A percentile compares a stretch with the other conserved stretches of the same genome.
phyloP scores from a whole-genome alignment of 2,888 invertebrate genomes.

The Drosophila anomalata region DNA sequence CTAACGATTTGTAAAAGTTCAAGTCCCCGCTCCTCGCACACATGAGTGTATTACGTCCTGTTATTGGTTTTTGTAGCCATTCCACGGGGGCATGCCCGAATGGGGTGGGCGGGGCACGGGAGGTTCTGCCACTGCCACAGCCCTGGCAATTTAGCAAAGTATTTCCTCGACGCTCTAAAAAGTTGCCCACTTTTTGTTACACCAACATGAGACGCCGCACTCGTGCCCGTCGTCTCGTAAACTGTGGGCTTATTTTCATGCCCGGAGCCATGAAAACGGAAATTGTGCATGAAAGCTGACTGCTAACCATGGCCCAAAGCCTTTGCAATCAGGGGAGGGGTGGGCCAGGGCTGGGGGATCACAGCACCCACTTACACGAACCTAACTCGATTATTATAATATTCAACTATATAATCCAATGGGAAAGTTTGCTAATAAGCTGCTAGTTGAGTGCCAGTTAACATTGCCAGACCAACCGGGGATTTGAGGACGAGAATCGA shows the following conservation, averaged over 20 bases:
- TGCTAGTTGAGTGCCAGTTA: conserved; percentile 68
- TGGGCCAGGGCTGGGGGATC: conserved; percentile 11
- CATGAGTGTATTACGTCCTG: conserved; percentile 46
- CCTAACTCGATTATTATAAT: conserved; percentile 77
- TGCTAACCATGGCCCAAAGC: conserved; percentile 2
- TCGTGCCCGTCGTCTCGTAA: conserved; percentile 44
- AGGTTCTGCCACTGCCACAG: conserved; percentile 23
- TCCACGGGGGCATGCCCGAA: conserved; percentile 32
- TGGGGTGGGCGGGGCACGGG: conserved; percentile 1
- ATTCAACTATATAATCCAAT: conserved; percentile 76
- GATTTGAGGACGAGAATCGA: conserved; percentile 27
- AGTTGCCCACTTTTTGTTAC: conserved; percentile 72
- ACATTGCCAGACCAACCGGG: conserved; percentile 29
- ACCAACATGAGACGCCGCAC: conserved; percentile 41
- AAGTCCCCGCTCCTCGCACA: conserved; percentile 38
- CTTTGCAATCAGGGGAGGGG: background rate
- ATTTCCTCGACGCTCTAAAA: conserved; percentile 72
- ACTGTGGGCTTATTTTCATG: conserved; percentile 71
- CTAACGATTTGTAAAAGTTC: conserved; percentile 78
- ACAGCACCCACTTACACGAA: conserved; percentile 48
- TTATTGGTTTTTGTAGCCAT: conserved; percentile 52
- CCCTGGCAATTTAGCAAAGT: conserved; percentile 77
- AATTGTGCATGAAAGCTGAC: conserved; percentile 71
- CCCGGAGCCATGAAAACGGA: conserved; percentile 59
- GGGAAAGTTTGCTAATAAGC: conserved; percentile 76